These are phyloP conservation scores for Strigamia transsilvanica DNA, from an alignment of 2,888 invertebrate species.

Conservation along the genomic window DNA sequence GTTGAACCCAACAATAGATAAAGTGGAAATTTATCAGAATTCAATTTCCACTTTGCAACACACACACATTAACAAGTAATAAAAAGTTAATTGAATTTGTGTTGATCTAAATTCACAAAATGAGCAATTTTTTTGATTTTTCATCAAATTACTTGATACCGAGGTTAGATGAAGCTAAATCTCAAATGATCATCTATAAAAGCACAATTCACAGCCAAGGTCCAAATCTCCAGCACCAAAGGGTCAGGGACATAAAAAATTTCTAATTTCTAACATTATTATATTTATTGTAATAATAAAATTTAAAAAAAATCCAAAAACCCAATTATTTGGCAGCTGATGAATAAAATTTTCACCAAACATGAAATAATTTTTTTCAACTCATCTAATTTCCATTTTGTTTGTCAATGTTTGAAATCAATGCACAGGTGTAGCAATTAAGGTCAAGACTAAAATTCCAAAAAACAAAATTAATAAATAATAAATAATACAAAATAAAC, in stretches of 20 bases:
- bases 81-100: too few species aligned
- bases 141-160: background rate
- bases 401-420: background rate
- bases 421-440: background rate
- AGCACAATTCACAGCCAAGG: conserved; percentile 25
- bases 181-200: conserved; percentile 10
- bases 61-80: too few species aligned
- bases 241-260: conserved; percentile 2
- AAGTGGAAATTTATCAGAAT: background rate
- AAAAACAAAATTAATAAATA: background rate
- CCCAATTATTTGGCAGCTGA: too few species aligned
- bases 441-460: background rate
- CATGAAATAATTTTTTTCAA: too few species aligned
- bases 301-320: too few species aligned
- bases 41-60: background rate
- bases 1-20: background rate
- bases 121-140: too few species aligned
- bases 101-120: too few species aligned
- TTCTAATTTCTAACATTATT: background rate
- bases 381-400: too few species aligned
- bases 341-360: too few species aligned
- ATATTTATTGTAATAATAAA: background rate
- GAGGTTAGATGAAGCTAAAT: background rate
- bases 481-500: background rate
- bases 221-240: background rate